Conservation (phyloP, 2,113 vertebrate genomes). For the Coryphaenoides rupestris region DNA sequence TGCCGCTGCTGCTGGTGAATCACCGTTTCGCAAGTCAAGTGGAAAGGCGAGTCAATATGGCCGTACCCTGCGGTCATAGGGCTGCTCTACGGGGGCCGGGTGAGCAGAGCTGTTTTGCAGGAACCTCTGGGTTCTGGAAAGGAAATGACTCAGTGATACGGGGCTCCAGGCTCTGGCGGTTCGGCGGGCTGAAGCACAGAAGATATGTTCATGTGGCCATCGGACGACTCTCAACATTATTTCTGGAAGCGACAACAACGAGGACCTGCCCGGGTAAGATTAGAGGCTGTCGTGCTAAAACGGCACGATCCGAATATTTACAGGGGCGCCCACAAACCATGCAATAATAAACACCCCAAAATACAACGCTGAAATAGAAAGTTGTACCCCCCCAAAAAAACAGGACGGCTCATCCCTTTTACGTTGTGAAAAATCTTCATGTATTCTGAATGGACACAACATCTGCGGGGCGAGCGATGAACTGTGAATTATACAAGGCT, state of each 20-base stretch:
- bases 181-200: conserved; percentile 38
- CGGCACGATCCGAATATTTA: not conserved
- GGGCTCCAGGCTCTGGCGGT: conserved; percentile 10
- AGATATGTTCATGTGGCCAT: conserved; percentile 48
- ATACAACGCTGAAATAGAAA: not conserved
- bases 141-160: conserved; percentile 72
- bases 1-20: conserved; percentile 23
- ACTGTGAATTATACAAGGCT: conserved; percentile 28
- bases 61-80: conserved; percentile 38
- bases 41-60: conserved; percentile 38
- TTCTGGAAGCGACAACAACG: conserved; percentile 30
- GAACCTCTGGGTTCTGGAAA: conserved; percentile 64
- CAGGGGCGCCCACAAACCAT: too few relatives aligned
- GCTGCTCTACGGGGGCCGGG: conserved; percentile 43
- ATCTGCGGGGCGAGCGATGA: conserved; percentile 4
- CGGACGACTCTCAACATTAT: conserved; percentile 37
- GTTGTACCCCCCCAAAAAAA: not conserved
- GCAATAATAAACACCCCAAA: not conserved
- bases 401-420: not conserved
- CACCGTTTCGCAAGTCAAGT: conserved; percentile 27
- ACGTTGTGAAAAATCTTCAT: not conserved
- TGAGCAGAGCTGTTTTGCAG: conserved; percentile 56
- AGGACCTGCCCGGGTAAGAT: not conserved
- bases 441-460: not conserved
- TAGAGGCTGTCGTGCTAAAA: not conserved